Conservation (phyloP, 30 jellyfish, hydroid and myxozoan species). For the Catostylus mosaicus region DNA sequence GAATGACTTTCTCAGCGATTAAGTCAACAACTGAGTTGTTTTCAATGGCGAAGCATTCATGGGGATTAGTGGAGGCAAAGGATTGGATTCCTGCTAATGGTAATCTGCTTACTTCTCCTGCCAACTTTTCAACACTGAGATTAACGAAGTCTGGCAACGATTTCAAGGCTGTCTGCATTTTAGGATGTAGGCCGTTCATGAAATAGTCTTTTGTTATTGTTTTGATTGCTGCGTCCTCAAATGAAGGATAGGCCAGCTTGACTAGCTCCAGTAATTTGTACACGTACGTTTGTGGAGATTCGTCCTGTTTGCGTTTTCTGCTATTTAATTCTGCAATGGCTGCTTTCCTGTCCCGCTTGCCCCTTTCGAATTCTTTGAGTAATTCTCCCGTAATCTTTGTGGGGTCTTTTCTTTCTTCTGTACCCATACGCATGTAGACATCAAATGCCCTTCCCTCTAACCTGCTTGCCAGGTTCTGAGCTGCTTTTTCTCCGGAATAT, state of each 20-base stretch:
- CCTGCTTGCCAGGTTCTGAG: constrained; percentile 51
- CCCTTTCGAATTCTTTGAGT: constrained; percentile 45
- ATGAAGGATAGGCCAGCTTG: constrained; percentile 33
- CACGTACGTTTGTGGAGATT: constrained; percentile 37
- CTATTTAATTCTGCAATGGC: constrained; percentile 40
- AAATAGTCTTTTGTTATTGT: constrained; percentile 32
- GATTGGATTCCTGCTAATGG: constrained; percentile 36
- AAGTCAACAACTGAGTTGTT: constrained; percentile 2
- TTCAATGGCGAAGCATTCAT: constrained; percentile 8
- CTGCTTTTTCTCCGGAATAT: constrained; percentile 38
- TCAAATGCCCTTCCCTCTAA: constrained; percentile 46
- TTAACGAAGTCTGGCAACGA: constrained; percentile 14
- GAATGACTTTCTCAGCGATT: constrained; percentile 33
- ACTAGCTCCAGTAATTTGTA: constrained; percentile 18
- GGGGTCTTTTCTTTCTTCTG: constrained; percentile 16
- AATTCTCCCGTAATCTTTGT: constrained; percentile 11
- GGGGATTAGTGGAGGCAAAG: constrained; percentile 15
- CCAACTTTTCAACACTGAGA: constrained; percentile 3
- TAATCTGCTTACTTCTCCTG: constrained; percentile 2
- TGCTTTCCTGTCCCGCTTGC: constrained; percentile 38
- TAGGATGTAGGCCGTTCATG: constrained; percentile 33
- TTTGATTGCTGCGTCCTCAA: constrained; percentile 25
- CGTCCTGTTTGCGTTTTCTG: constrained; percentile 32
- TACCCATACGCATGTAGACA: constrained; percentile 26
- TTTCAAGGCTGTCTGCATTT: constrained; percentile 39